Base-by-base conservation (phyloP, 2,888 invertebrate genomes). In the Carcina quercana region DNA sequence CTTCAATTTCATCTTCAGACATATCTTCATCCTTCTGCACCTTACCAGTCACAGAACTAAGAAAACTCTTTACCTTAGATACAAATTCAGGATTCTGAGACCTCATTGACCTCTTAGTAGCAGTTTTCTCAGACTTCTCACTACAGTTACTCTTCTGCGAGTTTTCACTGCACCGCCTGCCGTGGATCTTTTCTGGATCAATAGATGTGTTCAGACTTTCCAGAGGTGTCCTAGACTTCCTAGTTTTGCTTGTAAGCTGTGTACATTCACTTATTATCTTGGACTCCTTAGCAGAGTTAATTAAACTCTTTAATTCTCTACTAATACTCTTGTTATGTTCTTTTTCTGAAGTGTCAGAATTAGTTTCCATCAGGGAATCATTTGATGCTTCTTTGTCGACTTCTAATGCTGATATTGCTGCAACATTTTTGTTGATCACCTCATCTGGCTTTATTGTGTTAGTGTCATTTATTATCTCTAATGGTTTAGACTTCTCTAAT, bases 251-350 rank as follows among this genome's bases (percentile, higher is more conserved):
- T 25, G 71, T 79, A n/a, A 88, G 56, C 40, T 78, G 85, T 10
- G 79, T 87, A 53, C 84, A 88, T 58, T 87, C 86, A 46, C 78
- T 86, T 25, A 88, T 82, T 28, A 91, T 86, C 55, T 90, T 88
- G 1, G 91, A 90, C 52, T 90, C 89, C 56, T 87, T 89, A 13
- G 89, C 88, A 8, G 90, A 86, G 15, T 88, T 88, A 41, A 90
- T 86, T 13, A 91, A 66, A 1, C 87, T 87, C 46, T 87, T 80
- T 34, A 90, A 68, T 59, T 91, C 91, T 39, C 88, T 75, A 35
- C 82, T 78, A 31, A 85, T 79, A 42, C 75, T 69, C 41, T 67
- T 75, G 35, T 65, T 76, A 17, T 71, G 76, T 21, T 74, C 80
- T 40, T 68, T 76, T 37, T 82, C 82, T 32, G 62, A 53, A 12